phyloP scores from a whole-genome alignment of 2,888 invertebrate species.

The Megalurothrips usitatus region DNA sequence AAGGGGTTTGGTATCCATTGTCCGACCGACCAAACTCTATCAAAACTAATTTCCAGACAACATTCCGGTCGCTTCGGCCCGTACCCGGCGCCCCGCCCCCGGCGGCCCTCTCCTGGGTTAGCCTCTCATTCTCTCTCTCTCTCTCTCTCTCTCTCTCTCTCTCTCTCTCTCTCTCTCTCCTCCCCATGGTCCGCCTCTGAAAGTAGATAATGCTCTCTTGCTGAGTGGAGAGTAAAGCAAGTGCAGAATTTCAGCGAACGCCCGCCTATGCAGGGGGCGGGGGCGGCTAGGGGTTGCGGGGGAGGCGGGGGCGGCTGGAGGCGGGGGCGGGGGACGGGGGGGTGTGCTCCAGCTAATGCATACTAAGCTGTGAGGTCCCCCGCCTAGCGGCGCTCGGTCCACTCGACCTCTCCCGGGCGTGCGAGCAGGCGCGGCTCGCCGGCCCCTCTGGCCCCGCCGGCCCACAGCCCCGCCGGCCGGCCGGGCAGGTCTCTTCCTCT shows the following conservation, averaged over 20 bases:
- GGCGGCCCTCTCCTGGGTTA: no score
- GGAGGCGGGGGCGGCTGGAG: neutral
- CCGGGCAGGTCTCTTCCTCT: no score
- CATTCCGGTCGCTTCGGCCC: no score
- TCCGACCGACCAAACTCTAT: no score
- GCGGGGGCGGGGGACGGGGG: neutral
- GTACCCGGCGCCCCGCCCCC: no score
- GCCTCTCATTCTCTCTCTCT: no score
- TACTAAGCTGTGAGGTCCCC: conserved; percentile 11
- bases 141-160: no score
- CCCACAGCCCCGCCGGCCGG: neutral
- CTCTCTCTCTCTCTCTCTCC: no score
- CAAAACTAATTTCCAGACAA: no score
- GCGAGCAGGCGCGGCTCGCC: neutral
- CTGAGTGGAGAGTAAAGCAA: neutral
- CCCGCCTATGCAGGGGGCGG: neutral
- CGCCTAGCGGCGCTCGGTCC: neutral
- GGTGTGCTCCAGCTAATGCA: conserved; percentile 2
- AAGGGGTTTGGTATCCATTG: no score
- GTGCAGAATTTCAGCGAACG: conserved; percentile 4
- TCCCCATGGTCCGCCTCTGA: no score
- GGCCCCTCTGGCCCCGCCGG: neutral
- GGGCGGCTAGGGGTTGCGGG: neutral
- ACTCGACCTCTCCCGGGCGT: neutral
- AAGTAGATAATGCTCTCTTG: no score